A percentile compares a stretch with the other conserved stretches of the same genome.
Evolutionary conservation across 2,797 vertebrate genomes (phyloP).

Genomic region (Chaenodraco wilsoni): DNA sequence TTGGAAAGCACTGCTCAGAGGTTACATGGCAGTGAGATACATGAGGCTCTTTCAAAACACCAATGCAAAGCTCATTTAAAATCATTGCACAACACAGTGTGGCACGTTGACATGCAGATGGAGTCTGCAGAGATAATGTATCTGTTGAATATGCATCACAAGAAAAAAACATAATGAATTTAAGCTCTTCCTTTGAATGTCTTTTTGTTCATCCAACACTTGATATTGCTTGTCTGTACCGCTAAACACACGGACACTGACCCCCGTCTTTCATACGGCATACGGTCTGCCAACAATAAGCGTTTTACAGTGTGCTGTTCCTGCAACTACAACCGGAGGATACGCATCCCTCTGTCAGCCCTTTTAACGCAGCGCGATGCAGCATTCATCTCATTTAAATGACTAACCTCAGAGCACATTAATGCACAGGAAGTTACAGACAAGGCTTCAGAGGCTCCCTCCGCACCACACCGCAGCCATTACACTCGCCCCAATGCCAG

Average conservation of each 20-base stretch:
- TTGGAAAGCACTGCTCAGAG: constrained; percentile 31
- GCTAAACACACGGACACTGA: not conserved
- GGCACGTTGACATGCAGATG: too few relatives aligned
- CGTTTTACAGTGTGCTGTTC: not conserved
- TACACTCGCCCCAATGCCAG: not conserved
- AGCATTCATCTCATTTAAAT: constrained; percentile 29
- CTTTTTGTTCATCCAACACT: constrained; percentile 1
- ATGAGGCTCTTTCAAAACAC: not conserved
- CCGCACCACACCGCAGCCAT: not conserved
- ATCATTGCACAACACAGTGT: too few relatives aligned
- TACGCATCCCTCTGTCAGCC: not conserved
- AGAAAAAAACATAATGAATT: not conserved
- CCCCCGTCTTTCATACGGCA: not conserved
- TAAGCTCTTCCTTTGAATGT: not conserved
- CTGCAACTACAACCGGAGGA: not conserved
- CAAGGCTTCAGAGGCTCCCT: not conserved
- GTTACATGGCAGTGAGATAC: constrained; percentile 18
- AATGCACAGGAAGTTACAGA: constrained; percentile 50
- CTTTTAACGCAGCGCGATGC: constrained; percentile 23
- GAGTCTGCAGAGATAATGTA: too few relatives aligned
- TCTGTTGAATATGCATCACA: too few relatives aligned
- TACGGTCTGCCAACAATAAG: constrained; percentile 2
- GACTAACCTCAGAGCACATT: constrained; percentile 43
- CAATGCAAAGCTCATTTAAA: not conserved
- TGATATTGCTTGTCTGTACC: constrained; percentile 1